Conservation (phyloP, 2,113 vertebrate species). For the Eptesicus fuscus region DNA sequence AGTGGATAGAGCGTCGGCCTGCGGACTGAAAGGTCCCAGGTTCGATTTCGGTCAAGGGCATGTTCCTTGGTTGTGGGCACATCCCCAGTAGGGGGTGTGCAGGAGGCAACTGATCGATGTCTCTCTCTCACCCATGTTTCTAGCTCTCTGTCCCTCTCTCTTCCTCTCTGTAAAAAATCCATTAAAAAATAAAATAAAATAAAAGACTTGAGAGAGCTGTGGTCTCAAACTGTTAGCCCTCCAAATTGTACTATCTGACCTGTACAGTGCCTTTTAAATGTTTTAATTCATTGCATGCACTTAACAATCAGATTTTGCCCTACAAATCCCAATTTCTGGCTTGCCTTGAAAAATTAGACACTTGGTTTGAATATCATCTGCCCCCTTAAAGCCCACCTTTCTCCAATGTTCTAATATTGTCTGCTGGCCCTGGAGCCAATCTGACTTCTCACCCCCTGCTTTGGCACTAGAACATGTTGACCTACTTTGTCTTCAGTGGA, state of each 20-base stretch:
- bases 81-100: too few species aligned
- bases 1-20: too few species aligned
- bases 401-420: not conserved
- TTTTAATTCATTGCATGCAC: not conserved
- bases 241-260: too few species aligned
- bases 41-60: too few species aligned
- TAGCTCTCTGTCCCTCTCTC: too few species aligned
- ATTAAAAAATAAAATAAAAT: too few species aligned
- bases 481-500: accelerated
- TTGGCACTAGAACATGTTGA: accelerated
- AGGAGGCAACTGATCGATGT: too few species aligned
- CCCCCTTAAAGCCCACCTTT: not conserved
- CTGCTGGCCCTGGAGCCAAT: not conserved
- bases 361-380: not conserved
- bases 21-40: too few species aligned
- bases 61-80: too few species aligned
- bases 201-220: too few species aligned
- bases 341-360: not conserved
- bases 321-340: not conserved
- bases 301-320: not conserved
- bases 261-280: not conserved
- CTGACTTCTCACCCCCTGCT: not conserved
- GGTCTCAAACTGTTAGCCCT: not conserved
- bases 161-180: too few species aligned
- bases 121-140: too few species aligned